Conservation (phyloP, 2,888 invertebrate genomes). For the Ennomos erosarius region DNA sequence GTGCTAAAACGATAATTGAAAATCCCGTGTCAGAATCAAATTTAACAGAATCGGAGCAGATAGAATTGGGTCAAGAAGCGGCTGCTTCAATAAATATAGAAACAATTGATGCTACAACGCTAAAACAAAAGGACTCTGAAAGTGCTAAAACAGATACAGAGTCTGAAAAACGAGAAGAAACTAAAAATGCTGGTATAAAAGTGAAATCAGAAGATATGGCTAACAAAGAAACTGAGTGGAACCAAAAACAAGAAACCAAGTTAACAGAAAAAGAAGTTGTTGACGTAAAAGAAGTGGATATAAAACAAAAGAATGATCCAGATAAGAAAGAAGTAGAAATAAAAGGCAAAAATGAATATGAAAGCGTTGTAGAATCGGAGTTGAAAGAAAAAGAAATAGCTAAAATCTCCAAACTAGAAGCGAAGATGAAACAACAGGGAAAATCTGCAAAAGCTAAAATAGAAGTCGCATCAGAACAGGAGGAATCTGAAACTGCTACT, state of each 20-base stretch:
- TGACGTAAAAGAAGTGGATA: conserved; percentile 5
- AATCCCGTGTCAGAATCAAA: too few relatives aligned
- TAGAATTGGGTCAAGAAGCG: too few relatives aligned
- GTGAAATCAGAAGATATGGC: conserved; percentile 15
- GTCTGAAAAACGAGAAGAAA: conserved; percentile 25
- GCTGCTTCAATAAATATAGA: too few relatives aligned
- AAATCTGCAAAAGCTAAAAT: conserved; percentile 4
- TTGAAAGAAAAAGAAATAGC: conserved; percentile 25
- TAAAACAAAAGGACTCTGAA: conserved; percentile 9
- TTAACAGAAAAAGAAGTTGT: conserved; percentile 19
- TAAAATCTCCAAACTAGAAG: conserved; percentile 5
- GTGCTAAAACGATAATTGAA: too few relatives aligned
- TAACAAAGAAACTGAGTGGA: neutral
- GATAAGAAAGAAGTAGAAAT: conserved; percentile 23
- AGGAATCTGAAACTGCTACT: too few relatives aligned
- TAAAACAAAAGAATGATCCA: conserved; percentile 33
- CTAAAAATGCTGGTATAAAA: neutral
- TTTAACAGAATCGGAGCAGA: too few relatives aligned
- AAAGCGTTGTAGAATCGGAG: conserved; percentile 26
- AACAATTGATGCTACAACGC: too few relatives aligned
- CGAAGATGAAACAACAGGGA: neutral
- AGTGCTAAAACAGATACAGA: conserved; percentile 25
- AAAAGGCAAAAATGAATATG: conserved; percentile 8
- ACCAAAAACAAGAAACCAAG: conserved; percentile 1
- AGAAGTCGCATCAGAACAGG: neutral